Evolutionary conservation across 2,113 vertebrate species (phyloP), one percentile per base, ranked within the genome.

Genomic region (Mungos mungo): DNA sequence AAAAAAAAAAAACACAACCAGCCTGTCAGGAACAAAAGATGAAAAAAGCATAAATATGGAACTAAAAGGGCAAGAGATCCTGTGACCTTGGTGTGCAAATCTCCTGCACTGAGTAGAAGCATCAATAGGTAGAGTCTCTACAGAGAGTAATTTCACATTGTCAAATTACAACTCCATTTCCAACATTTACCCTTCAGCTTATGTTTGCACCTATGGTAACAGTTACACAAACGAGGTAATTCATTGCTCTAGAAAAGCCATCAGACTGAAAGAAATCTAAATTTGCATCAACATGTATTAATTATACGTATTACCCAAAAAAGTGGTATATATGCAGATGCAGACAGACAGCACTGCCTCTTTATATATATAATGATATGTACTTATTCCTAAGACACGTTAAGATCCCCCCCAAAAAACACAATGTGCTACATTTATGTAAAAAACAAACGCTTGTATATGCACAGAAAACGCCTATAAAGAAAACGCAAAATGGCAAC

Each of bases 81-180:
- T 25, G 25, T 77, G 65, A 31, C 7, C 14, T 47, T 16, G 25
- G 54, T 60, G n/a, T 29, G 65, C 15, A 2, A 8, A 74, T 15
- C 54, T 88, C 33, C 82, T 2, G 21, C 38, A 69, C 47, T 25
- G 12, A 52, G 29, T 41, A 19, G 76, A 91, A 41, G 45, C 29
- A 16, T 86, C 50, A 85, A 86, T 21, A 33, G 50, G 7, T 14
- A 57, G 8, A 41, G 31, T 72, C 38, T 91, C 76, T 50, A 21
- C 12, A 3, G n/a, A 86, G 10, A 79, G 25, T 47, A 47, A 87
- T 47, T 82, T 27, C 23, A 31, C 41, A 82, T 7, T 71, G 9
- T 65, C 57, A 94, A 96, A 96, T 41, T 45, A 69, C 25, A 90
- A 45, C 38, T 60, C 63, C 31, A 74, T n/a, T 95, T 90, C 23